Percentiles rank a stretch among this genome's conserved stretches.
These are phyloP conservation scores for Charanyca ferruginea DNA, from an alignment of 2,888 invertebrate genomes.

Conservation along the genomic window DNA sequence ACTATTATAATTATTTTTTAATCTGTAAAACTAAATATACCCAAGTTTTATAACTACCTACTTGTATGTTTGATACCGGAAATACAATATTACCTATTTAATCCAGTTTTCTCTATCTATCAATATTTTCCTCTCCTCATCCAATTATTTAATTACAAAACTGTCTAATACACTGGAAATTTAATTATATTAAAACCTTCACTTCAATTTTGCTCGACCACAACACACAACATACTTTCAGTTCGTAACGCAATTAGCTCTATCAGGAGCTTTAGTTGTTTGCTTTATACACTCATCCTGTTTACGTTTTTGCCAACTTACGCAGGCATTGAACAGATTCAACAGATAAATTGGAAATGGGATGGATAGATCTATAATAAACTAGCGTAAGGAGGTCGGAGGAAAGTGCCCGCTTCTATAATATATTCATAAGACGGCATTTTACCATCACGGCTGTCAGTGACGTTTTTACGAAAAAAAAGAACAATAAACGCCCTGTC, in stretches of 20 bases:
- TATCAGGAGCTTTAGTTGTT: slow-evolving; percentile 39
- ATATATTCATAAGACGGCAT: slow-evolving; percentile 63
- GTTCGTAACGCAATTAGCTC: slow-evolving; percentile 46
- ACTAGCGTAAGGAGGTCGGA: slow-evolving; percentile 28
- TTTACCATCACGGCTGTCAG: slow-evolving; percentile 57
- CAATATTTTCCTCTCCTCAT: background rate
- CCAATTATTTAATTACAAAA: slow-evolving; percentile 34
- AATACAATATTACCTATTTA: background rate
- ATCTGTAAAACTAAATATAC: no score
- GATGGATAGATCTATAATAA: slow-evolving; percentile 45
- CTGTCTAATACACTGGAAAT: slow-evolving; percentile 26
- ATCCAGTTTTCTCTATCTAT: background rate
- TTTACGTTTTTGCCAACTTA: slow-evolving; percentile 42
- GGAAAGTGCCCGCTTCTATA: slow-evolving; percentile 44
- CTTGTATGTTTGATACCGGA: no score
- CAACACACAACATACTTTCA: slow-evolving; percentile 48
- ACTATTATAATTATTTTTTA: no score
- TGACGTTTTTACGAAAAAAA: slow-evolving; percentile 55
- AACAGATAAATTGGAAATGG: slow-evolving; percentile 30
- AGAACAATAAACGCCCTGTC: slow-evolving; percentile 36
- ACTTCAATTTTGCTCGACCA: slow-evolving; percentile 39
- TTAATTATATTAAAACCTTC: slow-evolving; percentile 43
- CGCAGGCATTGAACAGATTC: slow-evolving; percentile 24
- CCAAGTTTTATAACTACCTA: no score
- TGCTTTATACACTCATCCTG: slow-evolving; percentile 41